phyloP scores from a whole-genome alignment of 2,113 vertebrate species.

The Campylomormyrus tamandua region DNA sequence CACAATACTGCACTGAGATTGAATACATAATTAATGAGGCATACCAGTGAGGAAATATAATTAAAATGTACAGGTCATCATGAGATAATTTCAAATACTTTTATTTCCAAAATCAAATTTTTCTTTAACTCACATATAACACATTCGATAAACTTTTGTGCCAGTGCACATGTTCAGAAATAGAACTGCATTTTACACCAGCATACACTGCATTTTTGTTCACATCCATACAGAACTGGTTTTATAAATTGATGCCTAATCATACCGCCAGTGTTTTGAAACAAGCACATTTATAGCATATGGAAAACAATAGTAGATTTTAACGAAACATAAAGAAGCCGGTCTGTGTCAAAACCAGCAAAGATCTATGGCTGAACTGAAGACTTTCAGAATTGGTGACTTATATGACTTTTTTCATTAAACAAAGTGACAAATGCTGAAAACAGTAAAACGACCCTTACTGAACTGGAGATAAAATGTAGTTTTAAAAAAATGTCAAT shows the following conservation, averaged over 20 bases:
- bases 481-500: neutral
- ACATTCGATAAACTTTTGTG: slow-evolving; percentile 51
- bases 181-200: slow-evolving; percentile 48
- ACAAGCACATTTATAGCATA: neutral
- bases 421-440: neutral
- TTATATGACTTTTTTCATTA: neutral
- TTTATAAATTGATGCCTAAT: neutral
- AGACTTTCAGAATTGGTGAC: neutral
- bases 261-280: neutral
- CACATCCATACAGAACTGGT: slow-evolving; percentile 36
- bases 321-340: neutral
- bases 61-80: neutral
- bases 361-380: neutral
- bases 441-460: neutral
- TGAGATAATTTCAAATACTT: neutral
- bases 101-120: neutral
- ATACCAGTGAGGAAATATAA: neutral
- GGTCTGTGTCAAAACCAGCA: neutral
- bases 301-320: neutral
- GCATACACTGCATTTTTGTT: slow-evolving; percentile 41
- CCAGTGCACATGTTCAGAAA: slow-evolving; percentile 46
- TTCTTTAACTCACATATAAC: slow-evolving; percentile 18
- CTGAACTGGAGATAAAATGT: neutral
- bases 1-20: neutral
- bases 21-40: neutral